These are phyloP conservation scores for Sebastes umbrosus DNA, from an alignment of 2,797 vertebrate genomes.

Conservation along the genomic window DNA sequence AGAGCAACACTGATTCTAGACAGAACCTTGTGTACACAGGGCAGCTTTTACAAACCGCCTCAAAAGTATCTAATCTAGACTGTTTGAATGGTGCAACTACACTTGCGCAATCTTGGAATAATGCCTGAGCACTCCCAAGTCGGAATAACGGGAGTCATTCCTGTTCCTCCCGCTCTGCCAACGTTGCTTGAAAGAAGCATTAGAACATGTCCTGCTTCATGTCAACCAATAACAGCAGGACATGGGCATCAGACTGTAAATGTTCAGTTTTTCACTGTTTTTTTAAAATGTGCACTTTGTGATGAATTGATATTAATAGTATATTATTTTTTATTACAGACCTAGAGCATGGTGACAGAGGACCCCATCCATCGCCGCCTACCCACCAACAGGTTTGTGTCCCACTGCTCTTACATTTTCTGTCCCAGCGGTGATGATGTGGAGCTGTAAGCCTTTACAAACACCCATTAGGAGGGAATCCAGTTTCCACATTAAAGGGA, in stretches of 20 bases:
- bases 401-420: background rate
- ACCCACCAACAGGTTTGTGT: background rate
- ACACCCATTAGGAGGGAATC: conserved; percentile 59
- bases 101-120: background rate
- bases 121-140: background rate
- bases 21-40: background rate
- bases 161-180: background rate
- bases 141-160: background rate
- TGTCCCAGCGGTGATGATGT: conserved; percentile 10
- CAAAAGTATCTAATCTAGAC: background rate
- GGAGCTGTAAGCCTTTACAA: conserved; percentile 35
- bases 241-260: background rate
- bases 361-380: background rate
- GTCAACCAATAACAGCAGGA: background rate
- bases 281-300: background rate
- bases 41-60: background rate
- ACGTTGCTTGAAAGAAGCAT: background rate
- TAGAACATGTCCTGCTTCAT: background rate
- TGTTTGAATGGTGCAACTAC: background rate
- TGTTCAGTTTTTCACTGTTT: background rate
- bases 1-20: background rate
- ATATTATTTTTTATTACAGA: background rate
- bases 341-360: background rate
- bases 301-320: background rate
- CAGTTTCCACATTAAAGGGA: conserved; percentile 64